These are phyloP conservation scores for Pampus argenteus DNA, from an alignment of 2,797 vertebrate genomes.

Conservation along the genomic window DNA sequence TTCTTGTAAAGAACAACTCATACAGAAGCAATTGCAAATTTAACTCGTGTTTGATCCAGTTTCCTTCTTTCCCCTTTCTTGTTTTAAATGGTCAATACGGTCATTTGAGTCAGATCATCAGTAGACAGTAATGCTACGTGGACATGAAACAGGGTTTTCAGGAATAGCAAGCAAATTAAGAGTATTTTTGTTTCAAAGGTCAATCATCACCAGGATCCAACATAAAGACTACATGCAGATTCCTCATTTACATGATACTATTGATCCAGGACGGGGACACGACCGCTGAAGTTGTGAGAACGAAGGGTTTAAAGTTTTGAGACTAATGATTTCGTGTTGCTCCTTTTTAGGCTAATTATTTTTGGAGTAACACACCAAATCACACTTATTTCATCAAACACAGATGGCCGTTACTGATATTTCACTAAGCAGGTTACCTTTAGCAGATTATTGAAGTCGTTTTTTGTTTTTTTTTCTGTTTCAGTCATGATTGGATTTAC, in stretches of 20 bases:
- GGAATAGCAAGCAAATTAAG: neutral
- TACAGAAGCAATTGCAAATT: neutral
- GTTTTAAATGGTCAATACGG: neutral
- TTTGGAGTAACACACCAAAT: too few relatives aligned
- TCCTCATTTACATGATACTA: neutral
- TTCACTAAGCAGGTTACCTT: too few relatives aligned
- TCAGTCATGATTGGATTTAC: too few relatives aligned
- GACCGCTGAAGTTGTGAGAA: neutral
- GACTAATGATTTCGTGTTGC: neutral
- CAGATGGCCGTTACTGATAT: too few relatives aligned
- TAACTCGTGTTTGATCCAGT: neutral
- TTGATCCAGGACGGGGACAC: neutral
- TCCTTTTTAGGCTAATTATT: neutral
- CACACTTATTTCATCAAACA: too few relatives aligned
- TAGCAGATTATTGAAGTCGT: too few relatives aligned
- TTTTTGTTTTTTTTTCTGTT: too few relatives aligned
- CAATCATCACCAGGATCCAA: neutral
- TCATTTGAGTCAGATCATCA: conserved; percentile 6
- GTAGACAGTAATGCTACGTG: conserved; percentile 9
- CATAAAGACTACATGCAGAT: neutral
- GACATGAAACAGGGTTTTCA: conserved; percentile 6
- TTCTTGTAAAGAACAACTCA: neutral
- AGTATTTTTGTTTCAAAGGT: neutral
- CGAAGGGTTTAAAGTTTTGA: neutral
- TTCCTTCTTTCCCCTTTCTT: neutral